phyloP scores from a whole-genome alignment of 2,113 vertebrate species.

The Thalassoma bifasciatum region DNA sequence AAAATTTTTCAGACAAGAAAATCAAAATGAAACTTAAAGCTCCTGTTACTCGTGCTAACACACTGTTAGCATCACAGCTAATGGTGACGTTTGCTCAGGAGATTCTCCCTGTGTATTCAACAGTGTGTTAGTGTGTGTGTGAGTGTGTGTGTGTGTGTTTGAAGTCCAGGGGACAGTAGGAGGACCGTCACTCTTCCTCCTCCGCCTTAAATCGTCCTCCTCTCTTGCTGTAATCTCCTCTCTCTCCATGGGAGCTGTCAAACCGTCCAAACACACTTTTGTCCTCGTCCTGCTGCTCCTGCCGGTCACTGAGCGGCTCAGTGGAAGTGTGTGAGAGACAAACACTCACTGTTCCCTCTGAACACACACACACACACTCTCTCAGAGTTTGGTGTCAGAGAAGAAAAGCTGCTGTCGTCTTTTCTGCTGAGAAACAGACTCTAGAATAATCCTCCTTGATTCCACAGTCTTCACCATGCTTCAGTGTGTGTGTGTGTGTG shows the following conservation, averaged over 20 bases:
- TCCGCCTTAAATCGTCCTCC: slow-evolving; percentile 1
- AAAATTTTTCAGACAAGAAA: too few species aligned
- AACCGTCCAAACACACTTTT: slow-evolving; percentile 5
- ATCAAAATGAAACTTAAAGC: neutral
- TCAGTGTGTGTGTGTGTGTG: slow-evolving; percentile 37
- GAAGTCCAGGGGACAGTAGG: neutral
- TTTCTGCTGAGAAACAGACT: neutral
- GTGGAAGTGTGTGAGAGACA: neutral
- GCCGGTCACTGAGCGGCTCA: neutral
- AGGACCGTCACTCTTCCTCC: slow-evolving; percentile 28
- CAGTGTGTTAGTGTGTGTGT: slow-evolving; percentile 3
- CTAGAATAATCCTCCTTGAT: neutral
- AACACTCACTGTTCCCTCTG: neutral
- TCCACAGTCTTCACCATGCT: neutral
- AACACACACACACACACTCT: neutral
- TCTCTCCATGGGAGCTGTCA: slow-evolving; percentile 24
- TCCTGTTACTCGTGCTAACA: neutral
- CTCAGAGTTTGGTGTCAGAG: neutral
- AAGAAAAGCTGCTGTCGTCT: neutral
- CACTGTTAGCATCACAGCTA: neutral
- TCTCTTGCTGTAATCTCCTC: slow-evolving; percentile 19
- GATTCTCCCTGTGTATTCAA: neutral
- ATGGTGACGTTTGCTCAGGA: neutral
- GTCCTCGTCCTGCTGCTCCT: slow-evolving; percentile 3
- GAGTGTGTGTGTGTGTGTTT: too few species aligned